Evolutionary conservation across 1,140 invertebrate genomes (phyloP).

Genomic region (Panulirus ornatus): DNA sequence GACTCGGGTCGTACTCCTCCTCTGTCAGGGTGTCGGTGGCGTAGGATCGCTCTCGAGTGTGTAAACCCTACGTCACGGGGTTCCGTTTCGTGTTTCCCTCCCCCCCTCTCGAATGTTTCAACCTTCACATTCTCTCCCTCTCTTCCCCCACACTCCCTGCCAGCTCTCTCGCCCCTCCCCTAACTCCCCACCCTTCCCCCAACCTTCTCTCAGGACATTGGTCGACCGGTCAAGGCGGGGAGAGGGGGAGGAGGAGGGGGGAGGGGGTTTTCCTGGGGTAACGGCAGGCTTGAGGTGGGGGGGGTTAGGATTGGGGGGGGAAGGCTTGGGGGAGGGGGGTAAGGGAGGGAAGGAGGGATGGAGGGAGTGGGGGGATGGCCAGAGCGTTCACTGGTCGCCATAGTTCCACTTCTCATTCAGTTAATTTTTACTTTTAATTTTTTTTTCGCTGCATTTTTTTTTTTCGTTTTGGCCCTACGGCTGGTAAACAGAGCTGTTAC

Average conservation of each 20-base stretch:
- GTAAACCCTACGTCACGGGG: too few relatives aligned
- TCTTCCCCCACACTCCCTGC: background rate
- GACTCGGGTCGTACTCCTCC: background rate
- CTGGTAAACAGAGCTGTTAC: too few relatives aligned
- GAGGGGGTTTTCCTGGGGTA: background rate
- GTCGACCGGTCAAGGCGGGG: background rate
- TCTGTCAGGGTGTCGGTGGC: too few relatives aligned
- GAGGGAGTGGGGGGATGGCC: background rate
- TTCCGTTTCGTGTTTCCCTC: background rate
- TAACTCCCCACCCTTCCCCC: background rate
- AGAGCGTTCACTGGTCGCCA: too few relatives aligned
- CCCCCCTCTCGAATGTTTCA: background rate
- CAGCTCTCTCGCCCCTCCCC: background rate
- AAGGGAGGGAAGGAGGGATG: background rate
- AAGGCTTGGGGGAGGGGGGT: background rate
- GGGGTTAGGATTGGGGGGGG: background rate
- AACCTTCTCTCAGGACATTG: background rate
- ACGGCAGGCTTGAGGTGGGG: background rate
- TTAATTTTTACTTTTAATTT: too few relatives aligned
- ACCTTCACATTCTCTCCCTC: background rate
- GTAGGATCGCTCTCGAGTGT: too few relatives aligned
- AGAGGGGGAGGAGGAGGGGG: background rate
- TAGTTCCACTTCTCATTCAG: too few relatives aligned
- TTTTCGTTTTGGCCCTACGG: too few relatives aligned
- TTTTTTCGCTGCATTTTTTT: too few relatives aligned